A percentile compares a stretch with the other conserved stretches of the same genome.
Conservation (phyloP, 2,888 invertebrate species). For the Amblyjoppa proteus region DNA sequence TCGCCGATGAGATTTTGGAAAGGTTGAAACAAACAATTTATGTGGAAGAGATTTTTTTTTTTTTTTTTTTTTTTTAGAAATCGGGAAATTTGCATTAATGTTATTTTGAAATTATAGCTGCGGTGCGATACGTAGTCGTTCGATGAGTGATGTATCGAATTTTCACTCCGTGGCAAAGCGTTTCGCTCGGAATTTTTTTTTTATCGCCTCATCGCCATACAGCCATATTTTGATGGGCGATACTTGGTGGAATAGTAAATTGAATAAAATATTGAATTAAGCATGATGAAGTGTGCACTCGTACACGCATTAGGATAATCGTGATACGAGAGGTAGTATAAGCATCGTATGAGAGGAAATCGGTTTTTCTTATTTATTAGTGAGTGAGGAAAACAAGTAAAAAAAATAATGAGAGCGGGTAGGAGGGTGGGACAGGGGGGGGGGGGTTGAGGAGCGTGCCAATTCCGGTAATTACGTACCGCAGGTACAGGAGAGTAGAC, state of each 20-base stretch:
- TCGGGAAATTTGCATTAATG: not conserved
- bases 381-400: slow-evolving; percentile 10
- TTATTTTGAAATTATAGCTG: not conserved
- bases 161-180: not conserved
- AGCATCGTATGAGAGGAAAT: slow-evolving; percentile 62
- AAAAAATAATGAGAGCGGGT: slow-evolving; percentile 47
- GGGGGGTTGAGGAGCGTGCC: slow-evolving; percentile 57
- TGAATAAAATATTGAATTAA: slow-evolving; percentile 8
- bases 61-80: not conserved
- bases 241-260: not conserved
- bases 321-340: slow-evolving; percentile 55
- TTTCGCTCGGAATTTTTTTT: not conserved
- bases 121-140: too few relatives aligned
- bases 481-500: slow-evolving; percentile 57
- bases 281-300: slow-evolving; percentile 14
- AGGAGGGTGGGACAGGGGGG: not conserved
- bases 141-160: too few relatives aligned
- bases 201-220: not conserved
- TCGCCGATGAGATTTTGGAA: not conserved
- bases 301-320: slow-evolving; percentile 55
- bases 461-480: slow-evolving; percentile 69
- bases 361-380: slow-evolving; percentile 53
- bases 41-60: not conserved
- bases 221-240: not conserved
- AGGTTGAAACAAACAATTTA: not conserved